Base-by-base conservation (phyloP, 2,888 invertebrate genomes). In the Parnassius orleans region DNA sequence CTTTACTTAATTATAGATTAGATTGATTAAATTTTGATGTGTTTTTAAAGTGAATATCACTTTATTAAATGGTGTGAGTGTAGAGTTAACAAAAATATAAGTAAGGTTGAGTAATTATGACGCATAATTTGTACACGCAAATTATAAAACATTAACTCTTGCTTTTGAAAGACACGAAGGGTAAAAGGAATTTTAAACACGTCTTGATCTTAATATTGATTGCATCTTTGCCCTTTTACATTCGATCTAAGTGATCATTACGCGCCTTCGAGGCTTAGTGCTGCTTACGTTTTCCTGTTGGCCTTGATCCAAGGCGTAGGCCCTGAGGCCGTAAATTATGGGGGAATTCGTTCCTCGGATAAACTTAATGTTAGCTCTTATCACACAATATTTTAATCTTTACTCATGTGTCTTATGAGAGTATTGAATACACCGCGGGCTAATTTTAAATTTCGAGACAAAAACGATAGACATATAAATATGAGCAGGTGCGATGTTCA, bases 291-390 rank as follows among this genome's bases (percentile, higher is more conserved):
- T 63, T 68, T 64, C 66, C 66, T 61, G 63, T 61, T 60, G 66
- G 62, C 66, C 66, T 66, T 65, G 62, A 51, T 65, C 66, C 60
- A 57, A 61, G 54, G n/a, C 51, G 61, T 56, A 56, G 55, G 60
- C 60, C 47, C 56, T 47, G 42, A 56, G 57, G 59, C 44, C 55
- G 63, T 61, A 56, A 61, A 61, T 52, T 57, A 56, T 56, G 12
- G 52, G 44, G 46, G 53, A 53, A 44, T 15, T 56, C 44, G 41
- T 58, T 63, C 56, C 63, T 63, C 19, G 43, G 59, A 59, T 56
- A 47, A 10, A 63, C 57, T 55, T 61, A 53, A 47, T 51, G 41
- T 44, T 62, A 47, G n/a, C 54, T 57, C 48, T 44, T 62, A 53
- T 53, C 50, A 53, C 41, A 58, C 15, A 43, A 53, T 51, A 54